Evolutionary conservation across 2,797 vertebrate genomes (phyloP), one percentile per base, ranked within the genome.

Genomic region (Sparidentex hasta): DNA sequence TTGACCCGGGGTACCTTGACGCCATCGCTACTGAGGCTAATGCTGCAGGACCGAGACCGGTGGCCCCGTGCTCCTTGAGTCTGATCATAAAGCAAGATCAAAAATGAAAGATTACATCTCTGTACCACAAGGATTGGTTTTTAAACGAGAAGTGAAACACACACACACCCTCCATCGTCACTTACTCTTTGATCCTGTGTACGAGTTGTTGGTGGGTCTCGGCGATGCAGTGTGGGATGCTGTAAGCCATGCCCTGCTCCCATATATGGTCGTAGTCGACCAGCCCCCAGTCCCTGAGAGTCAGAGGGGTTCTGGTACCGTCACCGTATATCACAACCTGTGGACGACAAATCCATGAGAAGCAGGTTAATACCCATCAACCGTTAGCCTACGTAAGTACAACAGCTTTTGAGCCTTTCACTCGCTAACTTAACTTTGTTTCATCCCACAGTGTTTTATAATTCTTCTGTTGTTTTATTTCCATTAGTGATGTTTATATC

Each of bases 281-380:
- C 41, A 96, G 74, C 0, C 92, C 93, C 87, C 93, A 95, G 54
- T 95, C 95, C 43, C 90, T 90, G 73, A 96, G 87, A 11, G 87
- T 83, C 21, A 93, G 76, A 3, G 96, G 95, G 21, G 82, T 56
- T 1, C 82, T 48, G 0, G 90, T 94, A 0, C 96, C 95, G 18
- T 96, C 95, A 0, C 96, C 96, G 17, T 96, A 96, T 54, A 96
- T 86, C 0, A 94, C 95, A 20, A 96, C 95, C 96, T 96, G 84
- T 0, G 33, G 48, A 38, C 21, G 14, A 23, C 25, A 46, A 33
- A 44, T 3, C 13, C 11, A 33, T 8, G 0, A 62, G 1, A 1
- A 4, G 9, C 4, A 20, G 43, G 13, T 50, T 1, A 13, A 29
- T 29, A 29, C 29, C 29, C 3, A 29, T 29, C 5, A 29, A 29